Percentiles rank a stretch among this genome's conserved stretches.
These are phyloP conservation scores for Macrosiphum euphorbiae DNA, from an alignment of 2,888 invertebrate species.

Conservation along the genomic window DNA sequence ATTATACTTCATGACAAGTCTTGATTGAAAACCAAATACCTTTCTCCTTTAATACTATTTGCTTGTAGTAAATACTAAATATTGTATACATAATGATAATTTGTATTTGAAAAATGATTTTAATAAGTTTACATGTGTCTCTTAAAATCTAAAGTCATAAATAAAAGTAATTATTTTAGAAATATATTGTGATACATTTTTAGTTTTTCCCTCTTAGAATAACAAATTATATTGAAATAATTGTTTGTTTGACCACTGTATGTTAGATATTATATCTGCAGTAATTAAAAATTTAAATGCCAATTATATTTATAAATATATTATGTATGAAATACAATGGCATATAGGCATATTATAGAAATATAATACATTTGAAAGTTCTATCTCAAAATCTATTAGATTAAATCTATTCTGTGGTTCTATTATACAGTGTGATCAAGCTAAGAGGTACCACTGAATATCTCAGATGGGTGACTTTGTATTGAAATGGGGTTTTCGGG, in stretches of 20 bases:
- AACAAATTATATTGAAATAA: background rate
- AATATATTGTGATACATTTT: background rate
- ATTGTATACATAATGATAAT: background rate
- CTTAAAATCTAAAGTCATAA: background rate
- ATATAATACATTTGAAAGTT: background rate
- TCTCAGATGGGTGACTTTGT: no score
- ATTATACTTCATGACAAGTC: background rate
- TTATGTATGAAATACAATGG: background rate
- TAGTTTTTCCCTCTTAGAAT: background rate
- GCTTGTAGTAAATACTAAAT: background rate
- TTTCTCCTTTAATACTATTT: background rate
- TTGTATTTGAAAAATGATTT: background rate
- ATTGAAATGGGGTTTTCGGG: no score
- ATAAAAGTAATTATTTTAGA: background rate
- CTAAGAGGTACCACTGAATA: no score
- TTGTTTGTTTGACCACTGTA: background rate
- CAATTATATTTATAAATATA: background rate
- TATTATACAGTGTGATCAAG: no score
- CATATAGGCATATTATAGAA: background rate
- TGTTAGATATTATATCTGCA: background rate
- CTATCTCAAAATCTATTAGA: no score
- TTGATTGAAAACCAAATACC: background rate
- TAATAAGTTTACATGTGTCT: background rate
- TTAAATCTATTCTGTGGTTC: no score
- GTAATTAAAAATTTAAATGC: background rate